Evolutionary conservation across 2,113 vertebrate genomes (phyloP).

Genomic region (Chascanopsetta lugubris): DNA sequence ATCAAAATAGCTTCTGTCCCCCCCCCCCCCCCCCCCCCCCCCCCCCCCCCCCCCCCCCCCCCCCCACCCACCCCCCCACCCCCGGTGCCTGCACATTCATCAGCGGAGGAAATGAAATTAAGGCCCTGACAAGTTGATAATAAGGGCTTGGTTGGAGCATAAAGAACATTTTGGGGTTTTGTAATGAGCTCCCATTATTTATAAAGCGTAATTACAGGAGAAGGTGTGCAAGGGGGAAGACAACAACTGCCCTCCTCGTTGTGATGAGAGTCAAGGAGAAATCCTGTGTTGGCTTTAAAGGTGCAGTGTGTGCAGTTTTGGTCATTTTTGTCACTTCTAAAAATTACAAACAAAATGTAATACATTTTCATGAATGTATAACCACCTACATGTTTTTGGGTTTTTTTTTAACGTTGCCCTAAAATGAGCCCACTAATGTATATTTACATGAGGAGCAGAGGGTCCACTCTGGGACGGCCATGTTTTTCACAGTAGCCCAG

Average conservation of each 20-base stretch:
- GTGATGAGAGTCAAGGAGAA: conserved; percentile 16
- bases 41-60: conserved; percentile 47
- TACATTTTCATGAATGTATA: too few species aligned
- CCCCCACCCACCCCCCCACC: conserved; percentile 54
- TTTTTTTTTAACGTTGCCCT: too few species aligned
- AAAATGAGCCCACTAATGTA: too few species aligned
- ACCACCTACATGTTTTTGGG: too few species aligned
- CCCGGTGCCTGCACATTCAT: conserved; percentile 69
- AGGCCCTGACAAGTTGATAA: conserved; percentile 67
- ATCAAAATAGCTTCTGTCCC: conserved; percentile 64
- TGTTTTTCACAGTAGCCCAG: too few species aligned
- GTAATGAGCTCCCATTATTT: conserved; percentile 63
- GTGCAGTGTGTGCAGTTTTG: too few species aligned
- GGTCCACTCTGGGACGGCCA: too few species aligned
- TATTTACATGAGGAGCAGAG: too few species aligned
- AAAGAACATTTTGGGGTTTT: conserved; percentile 61
- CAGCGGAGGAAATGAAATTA: conserved; percentile 73
- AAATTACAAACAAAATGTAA: too few species aligned
- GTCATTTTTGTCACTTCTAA: too few species aligned
- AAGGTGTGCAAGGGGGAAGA: conserved; percentile 28
- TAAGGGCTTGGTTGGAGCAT: conserved; percentile 66
- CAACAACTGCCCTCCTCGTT: conserved; percentile 9
- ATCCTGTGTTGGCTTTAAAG: too few species aligned
- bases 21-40: conserved; percentile 49
- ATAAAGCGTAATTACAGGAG: conserved; percentile 54